Evolutionary conservation across 2,113 vertebrate genomes (phyloP).

Genomic region (Oryzias woworae): DNA sequence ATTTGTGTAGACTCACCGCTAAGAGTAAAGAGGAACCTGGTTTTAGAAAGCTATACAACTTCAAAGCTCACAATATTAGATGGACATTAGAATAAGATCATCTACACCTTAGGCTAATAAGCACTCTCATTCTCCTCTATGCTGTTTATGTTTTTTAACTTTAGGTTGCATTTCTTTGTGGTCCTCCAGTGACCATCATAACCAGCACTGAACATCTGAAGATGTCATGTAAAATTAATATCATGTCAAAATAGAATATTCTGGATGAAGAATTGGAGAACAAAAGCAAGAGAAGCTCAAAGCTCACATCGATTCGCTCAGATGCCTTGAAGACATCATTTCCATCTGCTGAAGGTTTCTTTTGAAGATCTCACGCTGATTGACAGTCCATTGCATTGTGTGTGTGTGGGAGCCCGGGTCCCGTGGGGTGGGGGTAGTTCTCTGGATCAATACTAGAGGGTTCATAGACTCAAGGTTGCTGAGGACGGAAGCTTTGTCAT

Average conservation of each 20-base stretch:
- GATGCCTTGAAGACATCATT: not conserved
- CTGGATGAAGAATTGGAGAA: not conserved
- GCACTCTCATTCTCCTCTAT: too few species aligned
- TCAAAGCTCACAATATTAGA: too few species aligned
- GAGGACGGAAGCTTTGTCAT: too few species aligned
- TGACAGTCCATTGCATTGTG: not conserved
- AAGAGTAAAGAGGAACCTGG: too few species aligned
- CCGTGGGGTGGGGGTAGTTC: not conserved
- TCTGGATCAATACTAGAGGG: slow-evolving; percentile 8
- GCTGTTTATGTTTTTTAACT: not conserved
- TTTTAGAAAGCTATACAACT: too few species aligned
- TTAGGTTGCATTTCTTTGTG: not conserved
- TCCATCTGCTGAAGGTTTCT: not conserved
- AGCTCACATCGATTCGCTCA: not conserved
- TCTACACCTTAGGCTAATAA: too few species aligned
- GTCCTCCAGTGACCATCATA: not conserved
- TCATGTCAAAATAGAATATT: not conserved
- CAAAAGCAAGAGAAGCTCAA: not conserved
- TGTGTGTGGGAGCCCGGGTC: too few species aligned
- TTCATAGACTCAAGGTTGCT: too few species aligned
- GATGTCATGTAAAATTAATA: not conserved
- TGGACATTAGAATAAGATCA: too few species aligned
- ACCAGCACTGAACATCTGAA: not conserved
- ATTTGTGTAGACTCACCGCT: too few species aligned
- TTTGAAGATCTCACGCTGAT: not conserved